Conservation (phyloP, 2,797 vertebrate genomes). For the Salarias fasciatus region DNA sequence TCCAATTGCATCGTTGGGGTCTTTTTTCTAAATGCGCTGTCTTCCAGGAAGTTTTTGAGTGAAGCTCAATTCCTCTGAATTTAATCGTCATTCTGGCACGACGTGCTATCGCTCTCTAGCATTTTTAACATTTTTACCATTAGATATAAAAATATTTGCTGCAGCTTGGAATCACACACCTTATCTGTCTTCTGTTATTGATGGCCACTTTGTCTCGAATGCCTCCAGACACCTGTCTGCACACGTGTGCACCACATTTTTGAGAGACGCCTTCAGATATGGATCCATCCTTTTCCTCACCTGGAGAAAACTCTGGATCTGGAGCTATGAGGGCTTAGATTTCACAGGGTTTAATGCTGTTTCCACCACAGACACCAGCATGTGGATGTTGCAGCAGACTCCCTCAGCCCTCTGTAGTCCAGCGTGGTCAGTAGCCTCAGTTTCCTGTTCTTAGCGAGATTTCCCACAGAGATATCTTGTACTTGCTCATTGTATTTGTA, state of each 20-base stretch:
- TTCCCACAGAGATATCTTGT: no score
- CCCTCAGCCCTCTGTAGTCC: no score
- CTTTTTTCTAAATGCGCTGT: constrained; percentile 4
- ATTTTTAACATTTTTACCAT: constrained; percentile 62
- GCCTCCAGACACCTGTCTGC: constrained; percentile 54
- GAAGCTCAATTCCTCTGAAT: constrained; percentile 13
- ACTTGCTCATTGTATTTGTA: no score
- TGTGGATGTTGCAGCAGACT: no score
- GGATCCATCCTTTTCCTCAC: constrained; percentile 44
- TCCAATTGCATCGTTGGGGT: not conserved
- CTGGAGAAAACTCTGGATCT: constrained; percentile 34
- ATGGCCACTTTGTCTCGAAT: constrained; percentile 41
- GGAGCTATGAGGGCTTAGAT: constrained; percentile 10
- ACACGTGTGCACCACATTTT: constrained; percentile 25
- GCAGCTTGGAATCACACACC: constrained; percentile 30
- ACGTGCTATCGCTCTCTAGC: constrained; percentile 21
- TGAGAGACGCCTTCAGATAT: constrained; percentile 36
- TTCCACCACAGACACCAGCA: no score
- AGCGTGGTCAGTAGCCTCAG: no score
- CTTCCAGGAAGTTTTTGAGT: constrained; percentile 32
- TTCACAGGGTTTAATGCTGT: no score
- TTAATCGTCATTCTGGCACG: constrained; percentile 21
- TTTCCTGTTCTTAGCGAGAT: no score
- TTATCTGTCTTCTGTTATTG: constrained; percentile 54
- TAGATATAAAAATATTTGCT: constrained; percentile 40